A percentile compares a stretch with the other conserved stretches of the same genome.
phyloP scores from a whole-genome alignment of 2,113 vertebrate species.

The Gyps fulvus region DNA sequence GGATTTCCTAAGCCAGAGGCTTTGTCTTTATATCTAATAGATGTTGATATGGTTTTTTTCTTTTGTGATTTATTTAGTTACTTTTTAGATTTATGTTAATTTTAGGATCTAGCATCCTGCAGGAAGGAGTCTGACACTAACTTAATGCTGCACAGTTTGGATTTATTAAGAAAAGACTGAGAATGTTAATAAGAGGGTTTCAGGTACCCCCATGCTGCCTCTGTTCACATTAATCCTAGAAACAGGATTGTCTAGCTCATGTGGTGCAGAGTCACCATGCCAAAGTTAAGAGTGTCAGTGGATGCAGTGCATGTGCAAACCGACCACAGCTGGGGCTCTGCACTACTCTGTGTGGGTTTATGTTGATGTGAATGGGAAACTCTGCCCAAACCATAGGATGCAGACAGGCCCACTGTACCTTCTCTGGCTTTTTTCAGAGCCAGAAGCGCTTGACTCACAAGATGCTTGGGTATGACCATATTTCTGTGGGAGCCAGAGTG shows the following conservation, averaged over 20 bases:
- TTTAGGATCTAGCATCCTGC: not conserved
- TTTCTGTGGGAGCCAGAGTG: not conserved
- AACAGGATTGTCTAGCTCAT: accelerated
- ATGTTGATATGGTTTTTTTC: not conserved
- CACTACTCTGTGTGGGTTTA: not conserved
- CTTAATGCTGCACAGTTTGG: not conserved
- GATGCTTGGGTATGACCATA: not conserved
- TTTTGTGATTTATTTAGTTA: not conserved
- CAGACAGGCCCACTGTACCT: not conserved
- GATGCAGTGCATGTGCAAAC: not conserved
- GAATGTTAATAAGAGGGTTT: not conserved
- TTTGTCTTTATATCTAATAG: not conserved
- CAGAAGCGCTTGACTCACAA: not conserved
- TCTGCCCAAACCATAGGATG: not conserved
- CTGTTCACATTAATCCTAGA: not conserved
- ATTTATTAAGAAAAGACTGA: not conserved
- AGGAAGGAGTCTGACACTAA: not conserved
- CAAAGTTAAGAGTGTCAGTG: not conserved
- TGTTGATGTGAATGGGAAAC: not conserved
- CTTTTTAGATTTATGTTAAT: not conserved
- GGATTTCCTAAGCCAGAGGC: not conserved
- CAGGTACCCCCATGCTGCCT: not conserved
- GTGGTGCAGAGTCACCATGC: not conserved
- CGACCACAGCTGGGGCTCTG: not conserved
- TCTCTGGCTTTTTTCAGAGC: not conserved